Base-by-base conservation (phyloP, 2,113 vertebrate species). In the Abramis brama region DNA sequence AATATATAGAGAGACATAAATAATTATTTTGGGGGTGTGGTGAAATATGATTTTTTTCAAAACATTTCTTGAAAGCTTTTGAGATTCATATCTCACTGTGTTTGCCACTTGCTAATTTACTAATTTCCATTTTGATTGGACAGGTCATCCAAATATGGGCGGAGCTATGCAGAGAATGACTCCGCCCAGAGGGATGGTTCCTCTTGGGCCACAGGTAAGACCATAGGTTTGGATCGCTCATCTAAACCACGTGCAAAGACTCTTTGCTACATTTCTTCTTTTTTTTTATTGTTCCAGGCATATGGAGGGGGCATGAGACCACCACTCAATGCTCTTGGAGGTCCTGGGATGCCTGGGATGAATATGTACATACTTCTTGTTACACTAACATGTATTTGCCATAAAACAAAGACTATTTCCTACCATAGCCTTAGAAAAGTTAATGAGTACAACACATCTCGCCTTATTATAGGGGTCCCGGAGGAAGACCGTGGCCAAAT, bases 131-230 rank as follows among this genome's bases (percentile, higher is more conserved):
- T 10, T 84, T 93, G 88, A 79, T 89, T 68, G 39, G 25, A 33
- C 64, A 99, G 98, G 97, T 86, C 98, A 99, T 95, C 97, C 97
- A 91, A 98, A 97, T 90, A 99, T 99, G 97, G 97, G 96, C 59
- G 98, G 98, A 66, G 97, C 98, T 2, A 98, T 99, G 97, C 98
- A 99, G 93, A 96, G 98, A 93, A 99, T 99, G 98, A 99, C 97
- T 89, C 96, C 97, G 86, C 98, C 68, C 50, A n/a, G 98, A 93
- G 98, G 97, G 91, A 99, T 99, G 97, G 97, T 99, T 88, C 96
- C 98, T 3, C 93, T 99, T 85, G 97, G 97, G 90, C 97, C 97
- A 55, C 98, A 99, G 97, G 98, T 99, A 95, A n/a, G 55, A 43
- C 55, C 45, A 59, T 62, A 12, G 17, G 3, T 21, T 9, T 55